Evolutionary conservation across 2,113 vertebrate genomes (phyloP).

Genomic region (Caranx ignobilis): DNA sequence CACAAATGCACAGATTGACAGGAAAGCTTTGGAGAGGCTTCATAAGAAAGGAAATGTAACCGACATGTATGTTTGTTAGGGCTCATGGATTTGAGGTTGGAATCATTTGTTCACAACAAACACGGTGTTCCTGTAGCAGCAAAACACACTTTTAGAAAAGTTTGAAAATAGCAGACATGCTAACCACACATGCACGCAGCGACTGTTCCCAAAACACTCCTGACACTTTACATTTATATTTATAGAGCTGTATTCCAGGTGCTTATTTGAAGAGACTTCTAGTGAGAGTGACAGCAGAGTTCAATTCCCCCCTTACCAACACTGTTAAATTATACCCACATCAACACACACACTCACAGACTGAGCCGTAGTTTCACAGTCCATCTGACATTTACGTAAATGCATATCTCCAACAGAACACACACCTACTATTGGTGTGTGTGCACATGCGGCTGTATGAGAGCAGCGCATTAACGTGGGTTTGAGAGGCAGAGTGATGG

Average conservation of each 20-base stretch:
- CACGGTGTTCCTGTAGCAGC: neutral
- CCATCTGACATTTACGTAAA: conserved; percentile 44
- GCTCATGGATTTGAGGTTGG: neutral
- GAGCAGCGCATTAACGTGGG: conserved; percentile 52
- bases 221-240: conserved; percentile 30
- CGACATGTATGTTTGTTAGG: neutral
- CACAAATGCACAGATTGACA: neutral
- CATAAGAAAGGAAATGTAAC: neutral
- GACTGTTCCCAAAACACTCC: conserved; percentile 14
- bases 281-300: neutral
- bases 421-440: conserved; percentile 45
- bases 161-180: neutral
- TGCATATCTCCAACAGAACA: conserved; percentile 35
- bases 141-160: neutral
- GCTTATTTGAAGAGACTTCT: conserved; percentile 6
- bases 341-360: neutral
- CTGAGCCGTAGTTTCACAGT: conserved; percentile 28
- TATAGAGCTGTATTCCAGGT: conserved; percentile 10
- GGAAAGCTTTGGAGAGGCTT: neutral
- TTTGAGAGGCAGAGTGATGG: conserved; percentile 50
- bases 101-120: conserved; percentile 11
- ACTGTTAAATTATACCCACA: neutral
- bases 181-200: neutral
- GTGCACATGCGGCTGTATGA: conserved; percentile 6
- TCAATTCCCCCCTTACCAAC: neutral